These are phyloP conservation scores for Pseudococcus viburni DNA, from an alignment of 2,888 invertebrate genomes.

Conservation along the genomic window DNA sequence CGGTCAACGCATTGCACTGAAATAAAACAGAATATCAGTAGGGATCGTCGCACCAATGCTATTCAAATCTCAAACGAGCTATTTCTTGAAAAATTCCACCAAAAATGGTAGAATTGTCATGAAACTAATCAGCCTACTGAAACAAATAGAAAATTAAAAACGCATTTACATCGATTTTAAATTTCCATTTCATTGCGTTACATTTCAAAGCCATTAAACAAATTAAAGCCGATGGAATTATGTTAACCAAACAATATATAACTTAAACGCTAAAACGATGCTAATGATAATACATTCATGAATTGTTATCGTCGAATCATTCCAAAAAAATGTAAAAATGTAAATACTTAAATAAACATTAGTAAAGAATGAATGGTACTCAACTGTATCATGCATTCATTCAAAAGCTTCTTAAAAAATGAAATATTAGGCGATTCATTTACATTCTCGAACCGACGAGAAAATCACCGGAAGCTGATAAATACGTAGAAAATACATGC, in stretches of 20 bases:
- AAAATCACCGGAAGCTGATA: neutral
- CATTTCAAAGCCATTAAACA: conserved; percentile 6
- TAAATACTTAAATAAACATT: neutral
- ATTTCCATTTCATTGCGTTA: neutral
- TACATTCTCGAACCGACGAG: neutral
- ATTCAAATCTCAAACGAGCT: no score
- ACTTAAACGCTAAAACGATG: neutral
- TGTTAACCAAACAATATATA: neutral
- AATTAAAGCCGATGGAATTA: neutral
- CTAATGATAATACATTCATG: neutral
- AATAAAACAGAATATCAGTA: conserved; percentile 66
- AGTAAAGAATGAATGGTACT: neutral
- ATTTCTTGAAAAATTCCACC: no score
- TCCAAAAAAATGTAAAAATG: neutral
- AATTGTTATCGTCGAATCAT: neutral
- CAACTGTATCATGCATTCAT: neutral
- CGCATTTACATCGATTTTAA: neutral
- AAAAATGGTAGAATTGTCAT: neutral
- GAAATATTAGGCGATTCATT: conserved; percentile 8
- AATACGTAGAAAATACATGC: conserved; percentile 18
- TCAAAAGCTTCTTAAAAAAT: neutral
- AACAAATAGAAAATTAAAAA: neutral
- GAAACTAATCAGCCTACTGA: neutral
- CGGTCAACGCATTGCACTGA: conserved; percentile 77
- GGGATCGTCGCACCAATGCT: no score